Percentiles rank a stretch among this genome's conserved stretches.
Conservation (phyloP, 2,797 vertebrate species). For the Chloroceryle amazona region DNA sequence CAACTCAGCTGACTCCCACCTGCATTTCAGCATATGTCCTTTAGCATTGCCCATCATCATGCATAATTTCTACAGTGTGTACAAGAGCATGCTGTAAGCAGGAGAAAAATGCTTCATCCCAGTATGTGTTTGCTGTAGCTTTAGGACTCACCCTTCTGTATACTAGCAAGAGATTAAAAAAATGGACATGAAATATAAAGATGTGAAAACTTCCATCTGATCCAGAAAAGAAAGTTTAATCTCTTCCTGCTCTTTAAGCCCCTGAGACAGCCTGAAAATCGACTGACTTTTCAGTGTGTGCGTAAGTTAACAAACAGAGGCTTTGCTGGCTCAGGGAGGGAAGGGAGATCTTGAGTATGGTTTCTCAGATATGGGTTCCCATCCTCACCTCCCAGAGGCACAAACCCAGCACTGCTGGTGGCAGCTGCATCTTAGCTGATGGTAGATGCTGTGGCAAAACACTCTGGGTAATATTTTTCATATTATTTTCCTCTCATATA, state of each 20-base stretch:
- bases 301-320: not conserved
- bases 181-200: not conserved
- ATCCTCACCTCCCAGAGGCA: not conserved
- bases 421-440: not conserved
- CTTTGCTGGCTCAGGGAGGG: not conserved
- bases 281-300: not conserved
- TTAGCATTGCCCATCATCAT: not conserved
- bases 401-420: not conserved
- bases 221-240: conserved; percentile 20
- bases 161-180: conserved; percentile 7
- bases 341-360: not conserved
- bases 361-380: not conserved
- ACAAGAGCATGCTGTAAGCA: not conserved
- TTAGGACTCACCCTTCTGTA: not conserved
- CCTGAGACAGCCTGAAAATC: not conserved
- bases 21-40: not conserved
- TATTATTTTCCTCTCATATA: not conserved
- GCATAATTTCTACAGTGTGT: not conserved
- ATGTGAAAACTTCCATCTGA: not conserved
- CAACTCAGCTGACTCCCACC: not conserved
- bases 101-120: not conserved
- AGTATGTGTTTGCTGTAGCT: not conserved
- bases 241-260: not conserved
- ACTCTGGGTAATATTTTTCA: not conserved
- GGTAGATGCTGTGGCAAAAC: not conserved